phyloP scores from a whole-genome alignment of 2,888 invertebrate species.

The Argyresthia albistria region DNA sequence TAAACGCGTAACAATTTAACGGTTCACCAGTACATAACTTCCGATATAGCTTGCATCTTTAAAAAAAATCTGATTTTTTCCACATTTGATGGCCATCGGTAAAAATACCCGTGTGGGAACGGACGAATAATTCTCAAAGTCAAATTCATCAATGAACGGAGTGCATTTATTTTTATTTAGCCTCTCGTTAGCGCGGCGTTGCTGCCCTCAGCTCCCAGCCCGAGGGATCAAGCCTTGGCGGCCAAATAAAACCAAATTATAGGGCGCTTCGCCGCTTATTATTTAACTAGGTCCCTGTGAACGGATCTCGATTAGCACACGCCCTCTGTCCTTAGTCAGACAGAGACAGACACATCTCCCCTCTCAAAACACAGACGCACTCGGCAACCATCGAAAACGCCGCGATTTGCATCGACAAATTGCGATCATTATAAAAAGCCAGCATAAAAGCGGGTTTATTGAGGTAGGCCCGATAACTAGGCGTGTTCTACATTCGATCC shows the following conservation, averaged over 20 bases:
- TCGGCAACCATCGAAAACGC: slow-evolving; percentile 13
- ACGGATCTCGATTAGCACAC: slow-evolving; percentile 46
- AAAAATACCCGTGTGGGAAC: neutral
- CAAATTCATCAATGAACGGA: slow-evolving; percentile 36
- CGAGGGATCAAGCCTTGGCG: slow-evolving; percentile 33
- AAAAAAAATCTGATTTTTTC: neutral
- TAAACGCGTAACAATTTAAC: slow-evolving; percentile 51
- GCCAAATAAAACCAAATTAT: slow-evolving; percentile 61
- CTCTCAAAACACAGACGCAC: slow-evolving; percentile 8
- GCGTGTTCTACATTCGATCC: slow-evolving; percentile 43
- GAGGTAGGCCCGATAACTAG: slow-evolving; percentile 33
- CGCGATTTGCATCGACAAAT: slow-evolving; percentile 36
- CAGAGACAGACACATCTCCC: slow-evolving; percentile 22
- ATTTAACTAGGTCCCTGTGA: slow-evolving; percentile 62
- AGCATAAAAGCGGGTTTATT: neutral
- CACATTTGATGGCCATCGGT: slow-evolving; percentile 1
- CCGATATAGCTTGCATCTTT: slow-evolving; percentile 14
- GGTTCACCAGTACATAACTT: slow-evolving; percentile 36
- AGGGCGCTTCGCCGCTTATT: slow-evolving; percentile 58
- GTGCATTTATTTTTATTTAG: slow-evolving; percentile 28
- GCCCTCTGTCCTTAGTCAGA: slow-evolving; percentile 37
- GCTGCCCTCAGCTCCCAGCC: slow-evolving; percentile 40
- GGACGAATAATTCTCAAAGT: slow-evolving; percentile 19
- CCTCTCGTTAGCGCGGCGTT: slow-evolving; percentile 55
- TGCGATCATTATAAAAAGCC: slow-evolving; percentile 20